Evolutionary conservation across 2,888 invertebrate species (phyloP), one percentile per base, ranked within the genome.

Genomic region (Drosophila quinaria): DNA sequence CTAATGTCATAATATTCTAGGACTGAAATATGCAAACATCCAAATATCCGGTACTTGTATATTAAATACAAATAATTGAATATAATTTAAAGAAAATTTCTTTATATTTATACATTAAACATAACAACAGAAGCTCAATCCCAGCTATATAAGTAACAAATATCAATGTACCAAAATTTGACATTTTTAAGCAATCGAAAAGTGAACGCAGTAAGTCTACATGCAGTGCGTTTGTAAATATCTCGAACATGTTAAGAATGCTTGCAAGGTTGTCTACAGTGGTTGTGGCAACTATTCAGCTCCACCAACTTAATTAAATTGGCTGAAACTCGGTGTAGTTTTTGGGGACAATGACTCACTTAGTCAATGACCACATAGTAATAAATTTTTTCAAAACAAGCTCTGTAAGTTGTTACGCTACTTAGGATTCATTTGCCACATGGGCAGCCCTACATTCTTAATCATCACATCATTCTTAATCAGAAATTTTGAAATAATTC

Each of bases 241-340:
- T 88, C 74, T 88, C 82, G 74, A 78, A 82, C 77, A 88, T 75
- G 80, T 78, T 72, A 84, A 84, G 83, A 84, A 84, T 84, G 86
- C 61, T 59, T 64, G 83, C 84, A 84, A 84, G 84, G 84, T 86
- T 86, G 83, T 74, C 86, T 75, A 59, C 70, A 56, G 56, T 46
- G 41, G 54, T 80, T 71, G 70, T 50, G 67, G 46, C 74, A 74
- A 74, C 65, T 61, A 68, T 80, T 74, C 73, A 66, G 67, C 68
- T 66, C 54, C 64, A 77, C 72, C 55, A 75, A 88, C 84, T 88
- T 80, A 86, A 86, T 86, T 88, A 83, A 85, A 80, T 80, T 75
- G 78, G 65, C 70, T 79, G 56, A 59, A 70, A 64, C 69, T 74
- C 70, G 69, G 70, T 54, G 71, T 62, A 59, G 64, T 47, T 70